Base-by-base conservation (phyloP, 64 coral and sea anemone species). In the Montipora foliosa region DNA sequence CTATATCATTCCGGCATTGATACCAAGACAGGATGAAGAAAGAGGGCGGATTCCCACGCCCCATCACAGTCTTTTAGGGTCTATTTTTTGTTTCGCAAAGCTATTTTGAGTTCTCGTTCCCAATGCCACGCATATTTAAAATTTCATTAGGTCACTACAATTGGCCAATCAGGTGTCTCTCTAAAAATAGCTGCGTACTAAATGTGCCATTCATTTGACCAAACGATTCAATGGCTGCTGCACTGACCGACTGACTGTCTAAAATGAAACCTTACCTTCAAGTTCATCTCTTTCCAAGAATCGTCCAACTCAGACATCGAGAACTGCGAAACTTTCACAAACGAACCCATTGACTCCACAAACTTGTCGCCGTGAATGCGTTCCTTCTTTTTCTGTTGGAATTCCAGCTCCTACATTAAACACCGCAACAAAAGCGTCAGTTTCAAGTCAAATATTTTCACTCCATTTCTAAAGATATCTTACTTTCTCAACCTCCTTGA, bases 401-500 rank as follows among this genome's bases (percentile, higher is more conserved):
- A 99, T 17, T 99, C 98, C 1, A 94, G 85, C 80, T 99, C 98
- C 94, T 98, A 51, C 15, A 21, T 49, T 37, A 37, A 37, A 37
- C 37, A 37, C 6, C 16, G 68, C 1, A n/a, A 78, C 67, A 19
- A 62, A 19, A 17, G 2, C 0, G 12, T 53, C 8, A 20, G 47
- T 76, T 5, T 7, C n/a, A 29, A 4, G 7, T 79, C 37, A 37
- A 37, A 1, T 44, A 25, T 10, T 44, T 58, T 6, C 13, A 12
- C 15, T 49, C 0, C 13, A 3, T 45, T 9, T 86, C 11, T 20
- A 49, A 5, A 15, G 46, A 3, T 74, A 8, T 60, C 58, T 62
- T 91, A 98, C 97, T 95, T 99, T 99, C 25, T 99, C 98, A 10
- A 99, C 92, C 19, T 94, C 98, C 81, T 99, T 99, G 3, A 99